Percentiles rank a stretch among this genome's conserved stretches.
phyloP scores from a whole-genome alignment of 2,888 invertebrate species.

The Cenopis cana region DNA sequence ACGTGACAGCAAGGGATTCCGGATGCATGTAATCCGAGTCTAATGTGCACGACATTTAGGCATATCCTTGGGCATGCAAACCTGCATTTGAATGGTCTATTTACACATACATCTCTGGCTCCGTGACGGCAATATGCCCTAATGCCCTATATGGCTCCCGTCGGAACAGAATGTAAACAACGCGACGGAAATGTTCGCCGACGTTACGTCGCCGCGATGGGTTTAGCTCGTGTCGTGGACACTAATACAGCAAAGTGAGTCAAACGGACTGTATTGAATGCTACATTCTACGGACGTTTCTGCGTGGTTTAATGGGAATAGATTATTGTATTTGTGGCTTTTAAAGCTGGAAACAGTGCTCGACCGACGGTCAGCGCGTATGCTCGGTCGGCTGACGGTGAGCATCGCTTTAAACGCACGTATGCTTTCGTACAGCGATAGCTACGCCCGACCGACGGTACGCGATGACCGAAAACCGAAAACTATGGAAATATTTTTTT shows the following conservation, averaged over 20 bases:
- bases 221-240: constrained; percentile 16
- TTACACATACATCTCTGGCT: neutral
- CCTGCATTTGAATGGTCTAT: neutral
- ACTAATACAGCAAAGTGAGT: constrained; percentile 3
- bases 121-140: constrained; percentile 2
- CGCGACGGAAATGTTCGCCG: constrained; percentile 28
- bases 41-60: too few species aligned
- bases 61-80: neutral
- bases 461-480: too few species aligned
- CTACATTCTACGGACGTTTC: neutral
- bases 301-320: neutral
- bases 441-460: too few species aligned
- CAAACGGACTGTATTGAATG: neutral
- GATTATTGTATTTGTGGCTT: neutral
- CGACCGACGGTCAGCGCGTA: too few species aligned
- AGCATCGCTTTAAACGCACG: too few species aligned
- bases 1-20: too few species aligned
- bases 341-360: too few species aligned
- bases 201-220: constrained; percentile 22
- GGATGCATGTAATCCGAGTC: too few species aligned
- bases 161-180: constrained; percentile 29
- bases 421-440: too few species aligned
- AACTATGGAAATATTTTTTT: too few species aligned
- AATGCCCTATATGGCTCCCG: constrained; percentile 27
- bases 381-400: too few species aligned